phyloP scores from a whole-genome alignment of 2,113 vertebrate genomes.

The Brevimyrus niger region DNA sequence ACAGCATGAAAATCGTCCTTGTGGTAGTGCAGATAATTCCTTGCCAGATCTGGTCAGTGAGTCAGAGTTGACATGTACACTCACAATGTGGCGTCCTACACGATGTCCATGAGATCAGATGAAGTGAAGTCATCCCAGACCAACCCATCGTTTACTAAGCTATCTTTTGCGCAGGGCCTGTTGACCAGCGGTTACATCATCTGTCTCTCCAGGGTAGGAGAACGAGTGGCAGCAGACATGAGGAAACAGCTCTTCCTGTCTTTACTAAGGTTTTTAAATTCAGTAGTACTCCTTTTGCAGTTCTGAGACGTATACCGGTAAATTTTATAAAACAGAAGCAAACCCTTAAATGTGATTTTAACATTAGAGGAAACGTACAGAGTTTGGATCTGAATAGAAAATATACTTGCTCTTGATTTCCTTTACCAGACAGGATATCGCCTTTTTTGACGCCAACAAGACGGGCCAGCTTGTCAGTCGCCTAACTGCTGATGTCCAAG shows the following conservation, averaged over 20 bases:
- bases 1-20: background rate
- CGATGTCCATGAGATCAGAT: background rate
- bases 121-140: background rate
- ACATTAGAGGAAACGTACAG: background rate
- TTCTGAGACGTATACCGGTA: background rate
- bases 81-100: background rate
- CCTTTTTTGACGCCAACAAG: constrained; percentile 83
- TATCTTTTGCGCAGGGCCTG: constrained; percentile 61
- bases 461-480: constrained; percentile 85
- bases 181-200: constrained; percentile 84
- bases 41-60: background rate
- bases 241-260: constrained; percentile 76
- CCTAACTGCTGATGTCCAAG: constrained; percentile 84
- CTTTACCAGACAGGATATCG: constrained; percentile 76
- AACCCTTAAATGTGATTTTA: background rate
- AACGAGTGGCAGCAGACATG: constrained; percentile 78
- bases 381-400: background rate
- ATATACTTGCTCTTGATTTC: background rate
- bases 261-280: constrained; percentile 68
- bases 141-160: background rate
- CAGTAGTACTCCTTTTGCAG: background rate
- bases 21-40: background rate
- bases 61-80: background rate
- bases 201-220: constrained; percentile 76
- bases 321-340: background rate